These are phyloP conservation scores for Sinocyclocheilus rhinocerous DNA, from an alignment of 2,113 vertebrate species.

Conservation along the genomic window DNA sequence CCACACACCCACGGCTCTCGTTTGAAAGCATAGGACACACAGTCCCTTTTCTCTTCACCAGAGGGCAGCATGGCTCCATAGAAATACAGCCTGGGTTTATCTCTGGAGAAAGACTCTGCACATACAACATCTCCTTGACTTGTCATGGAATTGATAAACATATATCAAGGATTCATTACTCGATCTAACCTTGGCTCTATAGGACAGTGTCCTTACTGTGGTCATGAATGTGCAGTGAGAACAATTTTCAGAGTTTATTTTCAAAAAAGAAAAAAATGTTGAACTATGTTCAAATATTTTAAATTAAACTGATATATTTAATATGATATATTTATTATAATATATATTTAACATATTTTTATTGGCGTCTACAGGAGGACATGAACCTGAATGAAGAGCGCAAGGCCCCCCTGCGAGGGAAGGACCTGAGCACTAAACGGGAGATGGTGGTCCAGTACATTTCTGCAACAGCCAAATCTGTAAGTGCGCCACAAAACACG, in stretches of 20 bases:
- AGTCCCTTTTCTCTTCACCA: conserved; percentile 60
- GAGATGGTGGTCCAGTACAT: conserved; percentile 99
- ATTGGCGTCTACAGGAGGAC: conserved; percentile 82
- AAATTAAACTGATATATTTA: background rate
- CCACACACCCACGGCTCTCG: background rate
- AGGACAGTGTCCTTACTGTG: conserved; percentile 9
- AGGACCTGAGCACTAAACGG: conserved; percentile 91
- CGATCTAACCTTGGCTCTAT: background rate
- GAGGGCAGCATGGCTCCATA: conserved; percentile 76
- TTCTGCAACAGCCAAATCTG: conserved; percentile 96
- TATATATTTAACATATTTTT: background rate
- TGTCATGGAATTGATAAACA: conserved; percentile 72
- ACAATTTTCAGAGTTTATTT: background rate
- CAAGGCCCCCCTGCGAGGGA: conserved; percentile 90
- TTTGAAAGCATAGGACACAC: background rate
- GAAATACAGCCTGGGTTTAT: background rate
- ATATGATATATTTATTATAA: background rate
- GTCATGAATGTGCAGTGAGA: background rate
- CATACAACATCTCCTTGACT: conserved; percentile 24
- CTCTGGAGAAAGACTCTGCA: conserved; percentile 53
- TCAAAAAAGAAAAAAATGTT: background rate
- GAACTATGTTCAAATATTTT: background rate
- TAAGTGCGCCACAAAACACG: conserved; percentile 75
- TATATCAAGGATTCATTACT: conserved; percentile 70
- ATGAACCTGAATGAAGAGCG: conserved; percentile 98